Percentiles rank a stretch among this genome's conserved stretches.
Conservation (phyloP, 2,888 invertebrate species). For the Oxyteleia sp. region DNA sequence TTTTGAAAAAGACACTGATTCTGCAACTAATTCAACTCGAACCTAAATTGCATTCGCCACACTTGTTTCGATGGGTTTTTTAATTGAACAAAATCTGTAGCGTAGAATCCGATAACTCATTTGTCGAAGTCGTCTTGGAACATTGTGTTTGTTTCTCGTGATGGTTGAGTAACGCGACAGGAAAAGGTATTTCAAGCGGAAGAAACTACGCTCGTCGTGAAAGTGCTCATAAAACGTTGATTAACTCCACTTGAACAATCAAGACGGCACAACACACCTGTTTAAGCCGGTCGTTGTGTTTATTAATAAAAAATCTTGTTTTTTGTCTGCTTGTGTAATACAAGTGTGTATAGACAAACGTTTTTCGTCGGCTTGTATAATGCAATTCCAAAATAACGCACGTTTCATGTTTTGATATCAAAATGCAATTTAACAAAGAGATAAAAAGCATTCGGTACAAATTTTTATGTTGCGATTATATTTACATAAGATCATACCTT, state of each 20-base stretch:
- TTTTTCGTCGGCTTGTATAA: too few relatives aligned
- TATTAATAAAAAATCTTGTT: too few relatives aligned
- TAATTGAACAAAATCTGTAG: background rate
- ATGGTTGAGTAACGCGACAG: slow-evolving; percentile 44
- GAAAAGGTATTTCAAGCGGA: slow-evolving; percentile 49
- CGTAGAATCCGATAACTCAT: slow-evolving; percentile 4
- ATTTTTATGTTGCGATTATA: too few relatives aligned
- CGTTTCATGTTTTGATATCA: too few relatives aligned
- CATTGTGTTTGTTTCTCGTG: slow-evolving; percentile 16
- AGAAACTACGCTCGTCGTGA: slow-evolving; percentile 46
- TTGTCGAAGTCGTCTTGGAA: background rate
- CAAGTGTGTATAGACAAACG: too few relatives aligned
- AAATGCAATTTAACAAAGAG: too few relatives aligned
- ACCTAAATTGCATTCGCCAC: background rate
- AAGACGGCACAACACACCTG: slow-evolving; percentile 36
- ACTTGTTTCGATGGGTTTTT: slow-evolving; percentile 21
- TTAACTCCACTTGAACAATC: slow-evolving; percentile 59
- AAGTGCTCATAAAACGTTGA: slow-evolving; percentile 56
- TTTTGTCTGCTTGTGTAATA: too few relatives aligned
- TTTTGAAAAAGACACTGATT: background rate
- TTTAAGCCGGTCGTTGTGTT: slow-evolving; percentile 19
- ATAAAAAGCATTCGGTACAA: too few relatives aligned
- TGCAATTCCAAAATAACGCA: too few relatives aligned
- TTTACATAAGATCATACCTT: too few relatives aligned
- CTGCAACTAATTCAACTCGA: background rate